Evolutionary conservation across 2,113 vertebrate genomes (phyloP).

Genomic region (Pseudopodoces humilis): DNA sequence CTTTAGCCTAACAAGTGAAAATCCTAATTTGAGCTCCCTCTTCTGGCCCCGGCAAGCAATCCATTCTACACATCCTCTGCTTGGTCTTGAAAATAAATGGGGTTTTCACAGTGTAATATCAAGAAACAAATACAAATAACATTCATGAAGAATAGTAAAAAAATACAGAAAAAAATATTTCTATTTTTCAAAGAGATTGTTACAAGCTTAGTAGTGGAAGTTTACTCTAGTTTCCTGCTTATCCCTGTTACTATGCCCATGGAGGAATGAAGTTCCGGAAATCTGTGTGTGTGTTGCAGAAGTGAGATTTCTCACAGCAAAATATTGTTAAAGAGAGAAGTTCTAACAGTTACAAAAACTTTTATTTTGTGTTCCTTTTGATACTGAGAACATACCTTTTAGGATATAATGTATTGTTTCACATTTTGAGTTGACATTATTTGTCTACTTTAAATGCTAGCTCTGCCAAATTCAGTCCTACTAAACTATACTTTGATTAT

Average conservation of each 20-base stretch:
- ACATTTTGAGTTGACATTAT: neutral
- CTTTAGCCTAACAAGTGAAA: neutral
- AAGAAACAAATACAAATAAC: neutral
- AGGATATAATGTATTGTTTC: neutral
- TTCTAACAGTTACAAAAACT: neutral
- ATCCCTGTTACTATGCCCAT: fast-evolving
- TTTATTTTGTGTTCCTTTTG: neutral
- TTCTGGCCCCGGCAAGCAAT: neutral
- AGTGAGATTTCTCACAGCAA: neutral
- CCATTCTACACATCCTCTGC: neutral
- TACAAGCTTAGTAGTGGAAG: neutral
- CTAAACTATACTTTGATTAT: neutral
- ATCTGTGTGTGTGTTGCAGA: neutral
- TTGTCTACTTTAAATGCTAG: neutral
- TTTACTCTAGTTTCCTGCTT: neutral
- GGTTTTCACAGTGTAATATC: neutral
- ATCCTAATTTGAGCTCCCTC: constrained; percentile 15
- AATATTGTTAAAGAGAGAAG: neutral
- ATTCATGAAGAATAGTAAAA: neutral
- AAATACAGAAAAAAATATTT: neutral
- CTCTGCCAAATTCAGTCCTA: neutral
- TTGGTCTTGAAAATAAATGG: neutral
- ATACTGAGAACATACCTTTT: neutral
- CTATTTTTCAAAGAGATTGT: neutral
- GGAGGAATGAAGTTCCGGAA: neutral